These are phyloP conservation scores for Trichoplusia ni DNA, from an alignment of 1,140 invertebrate genomes.

Conservation along the genomic window DNA sequence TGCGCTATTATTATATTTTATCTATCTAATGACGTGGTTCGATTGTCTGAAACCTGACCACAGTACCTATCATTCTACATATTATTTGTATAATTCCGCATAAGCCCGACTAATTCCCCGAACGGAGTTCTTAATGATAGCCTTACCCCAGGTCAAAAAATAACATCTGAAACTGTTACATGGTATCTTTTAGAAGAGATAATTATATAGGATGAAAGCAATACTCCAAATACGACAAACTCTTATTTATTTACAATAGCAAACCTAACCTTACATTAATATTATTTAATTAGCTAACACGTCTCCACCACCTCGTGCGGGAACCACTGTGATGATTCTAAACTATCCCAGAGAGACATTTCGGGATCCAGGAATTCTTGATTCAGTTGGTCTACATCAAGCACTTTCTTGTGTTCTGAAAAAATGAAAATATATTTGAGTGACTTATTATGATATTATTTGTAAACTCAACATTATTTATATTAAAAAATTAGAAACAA, in stretches of 20 bases:
- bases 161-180: no score
- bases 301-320: constrained; percentile 64
- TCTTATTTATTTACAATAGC: constrained; percentile 27
- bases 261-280: constrained; percentile 13
- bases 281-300: constrained; percentile 36
- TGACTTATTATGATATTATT: not conserved
- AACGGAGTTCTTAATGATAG: no score
- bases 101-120: no score
- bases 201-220: no score
- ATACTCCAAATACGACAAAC: not conserved
- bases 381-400: constrained; percentile 89
- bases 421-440: constrained; percentile 22
- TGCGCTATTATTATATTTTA: no score
- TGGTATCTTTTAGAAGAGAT: no score
- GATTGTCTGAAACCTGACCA: no score
- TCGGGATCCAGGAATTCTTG: constrained; percentile 88
- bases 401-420: constrained; percentile 86
- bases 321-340: constrained; percentile 90
- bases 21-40: no score
- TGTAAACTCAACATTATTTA: not conserved
- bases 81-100: no score
- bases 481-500: not conserved
- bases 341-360: constrained; percentile 89
- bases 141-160: no score
- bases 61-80: no score